Evolutionary conservation across 2,797 vertebrate species (phyloP).

Genomic region (Presbytis comata): DNA sequence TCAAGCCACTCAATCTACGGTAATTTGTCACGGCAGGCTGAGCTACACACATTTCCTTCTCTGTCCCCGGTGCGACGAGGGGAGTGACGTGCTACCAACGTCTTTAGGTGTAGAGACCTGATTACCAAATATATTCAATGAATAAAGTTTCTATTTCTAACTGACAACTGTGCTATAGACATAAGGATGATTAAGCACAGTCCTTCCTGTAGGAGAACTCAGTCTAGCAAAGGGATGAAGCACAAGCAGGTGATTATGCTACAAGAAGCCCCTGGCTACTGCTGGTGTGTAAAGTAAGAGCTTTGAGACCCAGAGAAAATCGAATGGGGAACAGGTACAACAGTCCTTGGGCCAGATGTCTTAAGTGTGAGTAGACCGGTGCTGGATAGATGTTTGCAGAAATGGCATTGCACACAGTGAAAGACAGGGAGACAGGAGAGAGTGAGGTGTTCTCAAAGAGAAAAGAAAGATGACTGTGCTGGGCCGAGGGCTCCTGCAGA

Average conservation of each 20-base stretch:
- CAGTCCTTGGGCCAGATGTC: neutral
- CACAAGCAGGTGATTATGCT: neutral
- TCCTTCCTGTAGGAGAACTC: neutral
- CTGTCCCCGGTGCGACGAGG: neutral
- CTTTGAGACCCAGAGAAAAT: neutral
- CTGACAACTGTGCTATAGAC: neutral
- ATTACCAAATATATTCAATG: neutral
- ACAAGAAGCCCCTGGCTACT: neutral
- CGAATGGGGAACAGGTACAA: neutral
- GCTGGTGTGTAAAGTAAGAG: neutral
- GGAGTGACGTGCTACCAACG: neutral
- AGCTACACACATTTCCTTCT: neutral
- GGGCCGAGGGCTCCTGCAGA: rapidly evolving
- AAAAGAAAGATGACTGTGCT: too few species aligned
- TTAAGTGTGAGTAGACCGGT: neutral
- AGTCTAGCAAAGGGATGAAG: neutral
- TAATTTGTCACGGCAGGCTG: neutral
- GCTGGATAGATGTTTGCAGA: neutral
- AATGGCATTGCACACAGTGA: neutral
- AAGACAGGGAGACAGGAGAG: neutral
- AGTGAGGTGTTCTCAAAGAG: neutral
- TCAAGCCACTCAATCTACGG: neutral
- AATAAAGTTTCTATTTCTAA: neutral
- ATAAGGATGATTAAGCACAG: neutral
- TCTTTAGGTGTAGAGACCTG: neutral